phyloP scores from a whole-genome alignment of 2,113 vertebrate species.

The rat (Rattus norvegicus) region GRCr8 NC_086033.1:41111501-41112000 shows the following conservation, averaged over 20 bases:
- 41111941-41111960: slow-evolving; percentile 14
- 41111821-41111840: background rate
- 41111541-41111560: slow-evolving; percentile 11
- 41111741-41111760: background rate
- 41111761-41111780: background rate
- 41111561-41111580: background rate
- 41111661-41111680: background rate
- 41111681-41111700: slow-evolving; percentile 12
- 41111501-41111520: slow-evolving; percentile 12
- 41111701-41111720: background rate
- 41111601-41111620: slow-evolving; percentile 2
- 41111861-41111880: background rate
- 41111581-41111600: background rate
- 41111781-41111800: background rate
- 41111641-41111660: slow-evolving; percentile 27
- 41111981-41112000: background rate
- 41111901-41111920: background rate
- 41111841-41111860: background rate
- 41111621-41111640: background rate
- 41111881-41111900: slow-evolving; percentile 1
- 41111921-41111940: slow-evolving; percentile 38
- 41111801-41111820: background rate
- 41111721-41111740: background rate
- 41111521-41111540: slow-evolving; percentile 12
- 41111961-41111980: background rate